Evolutionary conservation across 2,888 invertebrate genomes (phyloP).

Genomic region (Glyphotaelius pellucidus): DNA sequence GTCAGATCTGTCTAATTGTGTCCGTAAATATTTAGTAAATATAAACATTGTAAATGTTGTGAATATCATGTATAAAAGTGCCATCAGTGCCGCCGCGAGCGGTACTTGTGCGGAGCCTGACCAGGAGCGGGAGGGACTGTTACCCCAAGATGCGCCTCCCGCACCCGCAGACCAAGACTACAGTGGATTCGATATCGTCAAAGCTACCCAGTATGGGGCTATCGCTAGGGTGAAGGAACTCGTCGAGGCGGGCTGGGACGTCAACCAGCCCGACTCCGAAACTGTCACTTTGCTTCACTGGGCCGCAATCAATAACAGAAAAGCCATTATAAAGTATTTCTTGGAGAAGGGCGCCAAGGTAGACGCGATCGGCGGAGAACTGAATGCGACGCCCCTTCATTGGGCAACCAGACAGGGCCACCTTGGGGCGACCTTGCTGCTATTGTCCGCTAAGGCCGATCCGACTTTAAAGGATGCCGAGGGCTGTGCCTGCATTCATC

Average conservation of each 20-base stretch:
- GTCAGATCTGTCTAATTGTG: conserved; percentile 58
- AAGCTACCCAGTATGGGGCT: conserved; percentile 97
- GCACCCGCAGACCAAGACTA: conserved; percentile 83
- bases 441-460: conserved; percentile 92
- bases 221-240: conserved; percentile 89
- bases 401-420: conserved; percentile 98
- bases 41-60: conserved; percentile 63
- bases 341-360: conserved; percentile 91
- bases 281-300: conserved; percentile 98
- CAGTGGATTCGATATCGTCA: conserved; percentile 93
- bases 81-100: conserved; percentile 64
- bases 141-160: conserved; percentile 80
- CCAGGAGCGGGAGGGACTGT: conserved; percentile 76
- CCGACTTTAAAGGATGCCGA: conserved; percentile 94
- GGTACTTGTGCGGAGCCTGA: conserved; percentile 62
- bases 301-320: conserved; percentile 98
- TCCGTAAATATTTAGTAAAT: conserved; percentile 57
- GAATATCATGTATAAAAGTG: conserved; percentile 62
- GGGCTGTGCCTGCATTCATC: conserved; percentile 96
- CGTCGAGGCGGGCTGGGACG: conserved; percentile 94
- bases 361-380: conserved; percentile 96
- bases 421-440: conserved; percentile 86
- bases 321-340: conserved; percentile 93
- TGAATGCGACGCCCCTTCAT: conserved; percentile 97
- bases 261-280: conserved; percentile 95